These are phyloP conservation scores for Trichonephila inaurata DNA, from an alignment of 1,140 invertebrate genomes.

Conservation along the genomic window DNA sequence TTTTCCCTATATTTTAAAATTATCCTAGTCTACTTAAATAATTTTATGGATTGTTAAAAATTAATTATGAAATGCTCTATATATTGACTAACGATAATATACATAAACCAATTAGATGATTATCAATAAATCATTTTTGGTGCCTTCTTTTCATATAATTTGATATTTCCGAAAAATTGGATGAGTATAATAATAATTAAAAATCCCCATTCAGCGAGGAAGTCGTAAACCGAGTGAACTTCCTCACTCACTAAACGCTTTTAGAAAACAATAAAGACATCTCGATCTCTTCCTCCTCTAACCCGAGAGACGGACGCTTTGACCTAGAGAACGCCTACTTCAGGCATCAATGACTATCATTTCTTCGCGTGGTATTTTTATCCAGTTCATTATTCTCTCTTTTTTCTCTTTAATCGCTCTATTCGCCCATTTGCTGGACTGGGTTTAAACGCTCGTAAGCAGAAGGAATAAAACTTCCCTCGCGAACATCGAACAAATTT, in stretches of 20 bases:
- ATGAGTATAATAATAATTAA: slow-evolving; percentile 1
- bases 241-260: slow-evolving; percentile 25
- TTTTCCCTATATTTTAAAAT: too few relatives aligned
- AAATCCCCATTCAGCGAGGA: not conserved
- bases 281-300: slow-evolving; percentile 15
- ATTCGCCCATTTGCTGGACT: slow-evolving; percentile 25
- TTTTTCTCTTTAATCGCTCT: slow-evolving; percentile 9
- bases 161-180: not conserved
- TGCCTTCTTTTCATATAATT: not conserved
- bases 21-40: too few relatives aligned
- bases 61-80: too few relatives aligned
- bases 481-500: not conserved
- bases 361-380: slow-evolving; percentile 48
- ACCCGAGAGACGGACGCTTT: slow-evolving; percentile 31
- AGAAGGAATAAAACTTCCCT: not conserved
- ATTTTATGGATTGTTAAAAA: too few relatives aligned
- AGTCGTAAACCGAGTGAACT: not conserved
- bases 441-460: slow-evolving; percentile 5
- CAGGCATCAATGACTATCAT: slow-evolving; percentile 48
- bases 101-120: too few relatives aligned
- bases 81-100: too few relatives aligned
- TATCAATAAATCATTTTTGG: not conserved
- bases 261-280: slow-evolving; percentile 28
- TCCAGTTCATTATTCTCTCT: slow-evolving; percentile 33
- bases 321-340: slow-evolving; percentile 59